Evolutionary conservation across 1,140 invertebrate species (phyloP).

Genomic region (Cardiocondyla obscurior): DNA sequence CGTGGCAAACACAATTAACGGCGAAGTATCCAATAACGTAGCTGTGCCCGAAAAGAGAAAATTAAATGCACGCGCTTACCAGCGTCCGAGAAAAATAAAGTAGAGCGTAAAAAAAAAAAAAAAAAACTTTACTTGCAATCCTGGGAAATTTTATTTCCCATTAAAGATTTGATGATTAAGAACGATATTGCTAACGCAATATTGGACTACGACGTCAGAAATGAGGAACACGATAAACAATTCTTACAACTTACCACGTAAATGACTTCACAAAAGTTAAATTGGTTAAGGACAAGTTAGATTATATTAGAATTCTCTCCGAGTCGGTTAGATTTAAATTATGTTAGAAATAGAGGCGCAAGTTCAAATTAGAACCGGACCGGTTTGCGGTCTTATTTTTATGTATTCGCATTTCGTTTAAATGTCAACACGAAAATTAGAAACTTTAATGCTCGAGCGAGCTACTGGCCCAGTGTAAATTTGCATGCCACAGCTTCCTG

Average conservation of each 20-base stretch:
- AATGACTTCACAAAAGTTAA: background rate
- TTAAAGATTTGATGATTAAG: background rate
- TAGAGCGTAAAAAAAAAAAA: too few species aligned
- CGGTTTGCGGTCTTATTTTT: background rate
- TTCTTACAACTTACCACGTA: background rate
- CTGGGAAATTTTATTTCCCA: background rate
- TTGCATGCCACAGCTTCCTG: background rate
- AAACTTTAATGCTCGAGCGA: background rate
- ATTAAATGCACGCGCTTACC: background rate
- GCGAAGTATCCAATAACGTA: background rate
- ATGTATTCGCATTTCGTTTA: background rate
- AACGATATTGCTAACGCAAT: background rate
- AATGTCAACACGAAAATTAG: background rate
- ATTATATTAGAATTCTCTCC: conserved; percentile 11
- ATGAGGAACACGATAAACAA: background rate
- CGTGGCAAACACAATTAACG: background rate
- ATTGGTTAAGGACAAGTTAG: background rate
- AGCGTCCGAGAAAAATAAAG: background rate
- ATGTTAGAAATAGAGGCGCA: background rate
- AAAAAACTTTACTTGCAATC: background rate
- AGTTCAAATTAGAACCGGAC: background rate
- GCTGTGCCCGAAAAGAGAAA: background rate
- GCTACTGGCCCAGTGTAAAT: background rate
- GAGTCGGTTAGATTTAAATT: background rate
- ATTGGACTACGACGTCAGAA: background rate